These are phyloP conservation scores for Xyrichtys novacula DNA, from an alignment of 2,797 vertebrate genomes.

Conservation along the genomic window DNA sequence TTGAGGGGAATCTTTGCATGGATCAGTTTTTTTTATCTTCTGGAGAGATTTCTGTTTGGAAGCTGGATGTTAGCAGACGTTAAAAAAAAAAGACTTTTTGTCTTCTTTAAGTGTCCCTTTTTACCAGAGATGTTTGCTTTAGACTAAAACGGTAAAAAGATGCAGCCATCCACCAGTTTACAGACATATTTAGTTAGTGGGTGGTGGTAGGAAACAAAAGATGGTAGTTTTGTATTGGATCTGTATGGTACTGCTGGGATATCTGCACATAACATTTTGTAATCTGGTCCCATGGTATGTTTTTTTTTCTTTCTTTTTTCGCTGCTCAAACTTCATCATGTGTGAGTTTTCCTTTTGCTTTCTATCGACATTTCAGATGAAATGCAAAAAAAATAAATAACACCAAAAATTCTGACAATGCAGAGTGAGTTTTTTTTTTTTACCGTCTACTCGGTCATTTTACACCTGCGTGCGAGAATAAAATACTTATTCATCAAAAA, in stretches of 20 bases:
- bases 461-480: no score
- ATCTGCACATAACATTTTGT: constrained; percentile 53
- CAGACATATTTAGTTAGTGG: constrained; percentile 52
- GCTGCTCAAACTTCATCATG: constrained; percentile 68
- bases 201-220: constrained; percentile 39
- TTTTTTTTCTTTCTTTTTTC: constrained; percentile 65
- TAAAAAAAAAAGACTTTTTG: constrained; percentile 22
- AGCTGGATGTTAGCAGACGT: constrained; percentile 34
- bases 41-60: constrained; percentile 60
- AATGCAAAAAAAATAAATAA: constrained; percentile 67
- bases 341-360: constrained; percentile 65
- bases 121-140: constrained; percentile 35
- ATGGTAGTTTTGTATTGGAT: constrained; percentile 51
- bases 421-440: no score
- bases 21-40: constrained; percentile 40
- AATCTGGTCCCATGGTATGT: constrained; percentile 55
- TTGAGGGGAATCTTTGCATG: constrained; percentile 45
- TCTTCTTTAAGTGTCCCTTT: constrained; percentile 19
- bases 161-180: constrained; percentile 64
- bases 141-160: constrained; percentile 43
- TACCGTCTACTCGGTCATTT: no score
- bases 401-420: constrained; percentile 12
- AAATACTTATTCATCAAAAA: no score
- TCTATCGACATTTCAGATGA: constrained; percentile 40
- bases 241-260: constrained; percentile 66